Percentiles rank a stretch among this genome's conserved stretches.
Conservation (phyloP, 2,797 vertebrate species). For the Malacoraja senta region DNA sequence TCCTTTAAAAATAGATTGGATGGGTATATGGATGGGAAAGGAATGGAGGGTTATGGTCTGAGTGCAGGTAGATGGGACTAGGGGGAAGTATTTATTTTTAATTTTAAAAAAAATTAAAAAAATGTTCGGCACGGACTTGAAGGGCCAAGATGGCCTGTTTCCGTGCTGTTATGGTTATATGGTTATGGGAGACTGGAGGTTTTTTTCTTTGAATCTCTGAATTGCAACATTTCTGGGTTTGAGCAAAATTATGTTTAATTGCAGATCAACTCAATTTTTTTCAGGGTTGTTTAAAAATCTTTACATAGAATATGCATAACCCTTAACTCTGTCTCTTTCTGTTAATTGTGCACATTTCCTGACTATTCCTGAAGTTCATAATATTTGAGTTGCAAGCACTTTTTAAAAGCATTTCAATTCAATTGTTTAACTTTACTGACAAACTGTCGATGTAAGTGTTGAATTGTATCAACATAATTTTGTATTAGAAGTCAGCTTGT, state of each 20-base stretch:
- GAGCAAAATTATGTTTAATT: neutral
- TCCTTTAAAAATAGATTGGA: too few species aligned
- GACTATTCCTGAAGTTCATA: too few species aligned
- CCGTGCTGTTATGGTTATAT: too few species aligned
- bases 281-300: neutral
- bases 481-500: neutral
- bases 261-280: neutral
- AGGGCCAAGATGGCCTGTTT: too few species aligned
- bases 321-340: neutral
- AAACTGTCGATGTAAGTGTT: neutral
- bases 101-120: too few species aligned
- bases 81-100: too few species aligned
- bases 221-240: too few species aligned
- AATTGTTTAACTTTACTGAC: neutral
- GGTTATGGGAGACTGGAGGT: neutral
- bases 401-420: neutral
- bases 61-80: too few species aligned
- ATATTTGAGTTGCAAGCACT: neutral
- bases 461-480: neutral
- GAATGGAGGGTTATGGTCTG: too few species aligned
- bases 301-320: neutral
- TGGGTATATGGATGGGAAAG: too few species aligned
- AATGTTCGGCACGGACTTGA: too few species aligned
- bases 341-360: neutral
- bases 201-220: neutral